Conservation (phyloP, 2,113 vertebrate genomes). For the Clarias batrachus region DNA sequence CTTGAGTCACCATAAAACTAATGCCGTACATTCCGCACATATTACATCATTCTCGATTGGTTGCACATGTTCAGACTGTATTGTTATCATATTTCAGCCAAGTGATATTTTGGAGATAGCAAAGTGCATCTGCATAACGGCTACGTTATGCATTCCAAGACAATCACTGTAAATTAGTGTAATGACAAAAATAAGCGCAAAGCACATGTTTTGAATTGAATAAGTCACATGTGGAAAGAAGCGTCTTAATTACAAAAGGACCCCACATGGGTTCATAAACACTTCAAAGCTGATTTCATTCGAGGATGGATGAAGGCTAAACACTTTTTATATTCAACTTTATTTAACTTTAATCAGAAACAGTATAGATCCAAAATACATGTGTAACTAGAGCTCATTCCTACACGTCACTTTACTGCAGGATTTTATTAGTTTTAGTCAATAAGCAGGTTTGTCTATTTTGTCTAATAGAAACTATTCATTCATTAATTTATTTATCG, state of each 20-base stretch:
- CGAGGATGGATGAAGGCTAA: slow-evolving; percentile 42
- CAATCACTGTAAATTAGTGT: slow-evolving; percentile 52
- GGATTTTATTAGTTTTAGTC: not conserved
- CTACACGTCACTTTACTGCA: not conserved
- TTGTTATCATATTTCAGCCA: slow-evolving; percentile 45
- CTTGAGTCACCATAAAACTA: slow-evolving; percentile 49
- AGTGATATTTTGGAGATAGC: slow-evolving; percentile 51
- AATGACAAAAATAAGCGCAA: slow-evolving; percentile 52
- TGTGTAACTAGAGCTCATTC: not conserved
- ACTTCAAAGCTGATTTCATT: slow-evolving; percentile 44
- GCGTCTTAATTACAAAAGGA: slow-evolving; percentile 54
- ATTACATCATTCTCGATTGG: slow-evolving; percentile 47
- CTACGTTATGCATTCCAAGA: slow-evolving; percentile 50
- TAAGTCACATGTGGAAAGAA: slow-evolving; percentile 50
- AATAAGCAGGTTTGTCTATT: not conserved
- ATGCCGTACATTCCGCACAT: slow-evolving; percentile 48
- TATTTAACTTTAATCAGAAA: slow-evolving; percentile 8
- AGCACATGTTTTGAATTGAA: slow-evolving; percentile 52
- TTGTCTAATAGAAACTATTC: not conserved
- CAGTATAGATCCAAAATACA: not conserved
- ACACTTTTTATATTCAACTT: slow-evolving; percentile 30
- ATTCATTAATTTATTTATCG: not conserved
- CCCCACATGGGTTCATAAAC: slow-evolving; percentile 57
- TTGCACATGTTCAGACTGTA: slow-evolving; percentile 51
- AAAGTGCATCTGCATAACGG: slow-evolving; percentile 45